phyloP scores from a whole-genome alignment of 2,797 vertebrate species.

The Hylomyscus alleni region DNA sequence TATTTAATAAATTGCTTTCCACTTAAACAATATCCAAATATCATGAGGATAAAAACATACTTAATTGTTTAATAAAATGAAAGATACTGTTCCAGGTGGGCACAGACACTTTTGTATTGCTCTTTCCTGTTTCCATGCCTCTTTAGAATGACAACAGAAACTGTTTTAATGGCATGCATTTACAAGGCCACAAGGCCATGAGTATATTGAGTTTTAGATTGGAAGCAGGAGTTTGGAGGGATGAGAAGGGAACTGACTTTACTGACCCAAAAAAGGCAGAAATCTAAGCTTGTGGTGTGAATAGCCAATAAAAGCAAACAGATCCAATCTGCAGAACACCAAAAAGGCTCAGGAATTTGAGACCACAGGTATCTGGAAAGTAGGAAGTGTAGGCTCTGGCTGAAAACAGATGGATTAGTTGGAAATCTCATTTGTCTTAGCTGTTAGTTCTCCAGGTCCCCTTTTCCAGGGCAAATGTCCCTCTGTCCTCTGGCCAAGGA shows the following conservation, averaged over 20 bases:
- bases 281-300: not conserved
- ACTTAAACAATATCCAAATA: slow-evolving; percentile 26
- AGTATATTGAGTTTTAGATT: not conserved
- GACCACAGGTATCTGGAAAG: slow-evolving; percentile 19
- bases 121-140: not conserved
- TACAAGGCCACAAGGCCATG: not conserved
- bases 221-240: slow-evolving; percentile 18
- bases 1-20: slow-evolving; percentile 35
- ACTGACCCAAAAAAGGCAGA: slow-evolving; percentile 43
- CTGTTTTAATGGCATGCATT: not conserved
- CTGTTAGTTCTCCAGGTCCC: not conserved
- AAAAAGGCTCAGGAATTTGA: slow-evolving; percentile 44
- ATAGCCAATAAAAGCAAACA: slow-evolving; percentile 23
- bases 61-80: slow-evolving; percentile 29
- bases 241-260: slow-evolving; percentile 29
- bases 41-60: not conserved
- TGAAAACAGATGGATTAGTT: not conserved
- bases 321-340: not conserved
- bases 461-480: not conserved
- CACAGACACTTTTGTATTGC: not conserved
- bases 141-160: not conserved
- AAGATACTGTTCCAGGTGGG: not conserved
- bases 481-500: not conserved
- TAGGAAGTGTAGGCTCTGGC: not conserved
- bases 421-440: slow-evolving; percentile 17